Base-by-base conservation (phyloP, 2,888 invertebrate genomes). In the Phrixothrix hirtus region DNA sequence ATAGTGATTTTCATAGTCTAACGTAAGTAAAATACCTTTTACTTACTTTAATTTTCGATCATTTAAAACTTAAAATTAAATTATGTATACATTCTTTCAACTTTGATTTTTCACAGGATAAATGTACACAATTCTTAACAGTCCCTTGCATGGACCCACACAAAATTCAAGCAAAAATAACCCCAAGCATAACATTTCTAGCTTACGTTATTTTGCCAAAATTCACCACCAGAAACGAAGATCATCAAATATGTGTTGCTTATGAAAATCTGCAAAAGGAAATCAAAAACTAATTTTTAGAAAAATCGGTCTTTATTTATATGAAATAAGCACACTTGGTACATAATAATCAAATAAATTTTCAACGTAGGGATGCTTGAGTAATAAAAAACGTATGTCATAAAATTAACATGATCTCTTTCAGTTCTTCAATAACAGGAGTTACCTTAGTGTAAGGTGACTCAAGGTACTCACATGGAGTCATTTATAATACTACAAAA, bases 311-410 rank as follows among this genome's bases (percentile, higher is more conserved):
- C 73, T 76, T 75, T 75, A 75, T 74, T 74, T 64, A 66, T 72
- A 67, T 73, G 75, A 76, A 76, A 75, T 75, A 75, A 76, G 76
- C 76, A 76, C 75, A 74, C 75, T 74, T 73, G 75, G 75, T 76
- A 75, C 74, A 75, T 70, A 73, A 73, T 72, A 63, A 60, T 59
- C 51, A 59, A 58, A 47, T 31, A 47, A 41, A 48, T 59, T 65
- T 61, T 60, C 66, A 68, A 63, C 60, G 58, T 65, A 63, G 67
- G 62, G 62, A 63, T 65, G 63, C 61, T 63, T 65, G 44, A 42
- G 43, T 63, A 61, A 63, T 66, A 65, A 64, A 65, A 66, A 66
- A 66, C 58, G 57, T 44, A 66, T 60, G 60, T 63, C 57, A 58
- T 62, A 66, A 64, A 64, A 63, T 62, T 61, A 65, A 67, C 63